Base-by-base conservation (phyloP, 2,888 invertebrate genomes). In the Minunthozetes semirufus region DNA sequence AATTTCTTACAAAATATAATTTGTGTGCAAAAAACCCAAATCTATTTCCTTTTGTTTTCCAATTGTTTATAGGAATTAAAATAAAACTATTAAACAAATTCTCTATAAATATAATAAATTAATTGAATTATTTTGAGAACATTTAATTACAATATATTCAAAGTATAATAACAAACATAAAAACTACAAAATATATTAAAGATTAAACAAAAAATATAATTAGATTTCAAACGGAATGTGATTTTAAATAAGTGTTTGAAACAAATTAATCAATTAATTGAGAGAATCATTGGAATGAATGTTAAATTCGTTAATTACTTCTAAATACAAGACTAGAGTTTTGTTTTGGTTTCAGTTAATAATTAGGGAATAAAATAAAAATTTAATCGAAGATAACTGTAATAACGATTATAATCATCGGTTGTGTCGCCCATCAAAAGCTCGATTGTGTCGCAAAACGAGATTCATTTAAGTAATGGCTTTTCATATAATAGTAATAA, bases 381-480 rank as follows among this genome's bases (percentile, higher is more conserved):
- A 70, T 42, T 70, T 19, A 63, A 33, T 63, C 27, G 70, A 70
- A 70, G 70, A 70, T 25, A 70, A 70, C 46, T 70, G 22, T 48
- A 25, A 27, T 11, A 27, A 13, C 25, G 38, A 17, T 70, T 25
- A n/a, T 38, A n/a, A 53, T 53, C 33, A 38, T 29, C n/a, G 29
- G n/a, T 27, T 66, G n/a, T 53, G 25, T 61, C 15, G 25, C 42
- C 66, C 15, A 46, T 25, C 25, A 70, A 70, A 70, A 70, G 70
- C 70, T 70, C 70, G 70, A 70, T 42, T n/a, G 70, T 70, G 70
- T 70, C 15, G 48, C 46, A 48, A 15, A 59, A 22, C 15, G 70
- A 70, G 70, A 70, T 70, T 70, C 70, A 70, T 42, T 48, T 27
- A 59, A 59, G 59, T 59, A 59, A 56, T 56, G 56, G 19, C 13